A percentile compares a stretch with the other conserved stretches of the same genome.
Evolutionary conservation across 23 tunicate genomes (phyloP).

Genomic region (Styela plicata): DNA sequence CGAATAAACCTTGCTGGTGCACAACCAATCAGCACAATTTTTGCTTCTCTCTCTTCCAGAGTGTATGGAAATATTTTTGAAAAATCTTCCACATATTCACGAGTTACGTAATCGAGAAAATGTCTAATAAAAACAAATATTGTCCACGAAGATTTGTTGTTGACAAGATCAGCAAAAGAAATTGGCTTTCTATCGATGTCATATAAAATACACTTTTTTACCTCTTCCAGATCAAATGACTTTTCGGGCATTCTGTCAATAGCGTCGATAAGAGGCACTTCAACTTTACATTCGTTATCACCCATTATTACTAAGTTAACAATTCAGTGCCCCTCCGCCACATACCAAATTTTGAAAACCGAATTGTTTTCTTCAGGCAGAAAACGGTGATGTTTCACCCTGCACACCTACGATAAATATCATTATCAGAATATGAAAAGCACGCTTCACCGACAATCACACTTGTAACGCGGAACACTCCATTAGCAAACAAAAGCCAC

Average conservation of each 20-base stretch:
- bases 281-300: slow-evolving; percentile 2
- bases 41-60: slow-evolving; percentile 26
- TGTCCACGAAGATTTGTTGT: slow-evolving; percentile 1
- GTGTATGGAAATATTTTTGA: slow-evolving; percentile 64
- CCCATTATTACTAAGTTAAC: too few relatives aligned
- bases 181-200: slow-evolving; percentile 20
- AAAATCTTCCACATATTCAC: slow-evolving; percentile 88
- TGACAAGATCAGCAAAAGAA: slow-evolving; percentile 20
- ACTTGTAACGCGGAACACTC: too few relatives aligned
- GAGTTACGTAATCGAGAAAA: slow-evolving; percentile 70
- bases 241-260: slow-evolving; percentile 62
- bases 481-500: too few relatives aligned
- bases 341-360: too few relatives aligned
- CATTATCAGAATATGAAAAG: too few relatives aligned
- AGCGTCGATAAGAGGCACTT: slow-evolving; percentile 22
- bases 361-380: too few relatives aligned
- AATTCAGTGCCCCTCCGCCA: too few relatives aligned
- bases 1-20: slow-evolving; percentile 58
- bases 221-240: slow-evolving; percentile 32
- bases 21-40: slow-evolving; percentile 61
- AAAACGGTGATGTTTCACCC: too few relatives aligned
- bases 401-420: too few relatives aligned
- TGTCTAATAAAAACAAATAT: slow-evolving; percentile 59
- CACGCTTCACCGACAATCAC: too few relatives aligned
- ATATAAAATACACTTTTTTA: slow-evolving; percentile 38